These are phyloP conservation scores for Stegodyphus mimosarum DNA, from an alignment of 1,140 invertebrate genomes.

Conservation along the genomic window DNA sequence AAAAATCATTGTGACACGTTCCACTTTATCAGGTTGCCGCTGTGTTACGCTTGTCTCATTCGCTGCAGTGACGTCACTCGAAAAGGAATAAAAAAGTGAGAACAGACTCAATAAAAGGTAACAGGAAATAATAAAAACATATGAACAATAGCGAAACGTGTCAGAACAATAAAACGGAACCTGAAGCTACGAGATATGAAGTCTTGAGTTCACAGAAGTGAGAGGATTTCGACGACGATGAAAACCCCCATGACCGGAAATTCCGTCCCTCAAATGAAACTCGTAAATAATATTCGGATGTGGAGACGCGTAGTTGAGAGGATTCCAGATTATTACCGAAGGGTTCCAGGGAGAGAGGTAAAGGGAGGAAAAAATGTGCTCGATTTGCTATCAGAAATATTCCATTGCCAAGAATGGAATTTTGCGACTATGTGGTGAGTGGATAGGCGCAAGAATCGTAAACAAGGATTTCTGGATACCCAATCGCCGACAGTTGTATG, in stretches of 20 bases:
- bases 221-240: conserved; percentile 5
- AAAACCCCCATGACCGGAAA: conserved; percentile 28
- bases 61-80: too few relatives aligned
- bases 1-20: too few relatives aligned
- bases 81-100: background rate
- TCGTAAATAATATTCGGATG: conserved; percentile 39
- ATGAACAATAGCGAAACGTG: conserved; percentile 6
- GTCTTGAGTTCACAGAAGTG: conserved; percentile 13
- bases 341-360: background rate
- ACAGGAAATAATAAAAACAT: background rate
- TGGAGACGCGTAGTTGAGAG: conserved; percentile 1
- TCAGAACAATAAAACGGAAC: conserved; percentile 23
- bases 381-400: conserved; percentile 25
- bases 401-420: conserved; percentile 30
- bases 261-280: conserved; percentile 40
- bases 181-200: conserved; percentile 29
- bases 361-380: too few relatives aligned
- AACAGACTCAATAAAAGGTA: conserved; percentile 9
- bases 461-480: background rate
- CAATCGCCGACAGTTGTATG: too few relatives aligned
- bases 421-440: conserved; percentile 14
- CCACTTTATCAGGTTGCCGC: too few relatives aligned
- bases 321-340: conserved; percentile 44
- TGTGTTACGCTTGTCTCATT: too few relatives aligned
- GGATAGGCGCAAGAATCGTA: conserved; percentile 42